Evolutionary conservation across 2,888 invertebrate genomes (phyloP).

Genomic region (Bursaphelenchus okinawaensis): DNA sequence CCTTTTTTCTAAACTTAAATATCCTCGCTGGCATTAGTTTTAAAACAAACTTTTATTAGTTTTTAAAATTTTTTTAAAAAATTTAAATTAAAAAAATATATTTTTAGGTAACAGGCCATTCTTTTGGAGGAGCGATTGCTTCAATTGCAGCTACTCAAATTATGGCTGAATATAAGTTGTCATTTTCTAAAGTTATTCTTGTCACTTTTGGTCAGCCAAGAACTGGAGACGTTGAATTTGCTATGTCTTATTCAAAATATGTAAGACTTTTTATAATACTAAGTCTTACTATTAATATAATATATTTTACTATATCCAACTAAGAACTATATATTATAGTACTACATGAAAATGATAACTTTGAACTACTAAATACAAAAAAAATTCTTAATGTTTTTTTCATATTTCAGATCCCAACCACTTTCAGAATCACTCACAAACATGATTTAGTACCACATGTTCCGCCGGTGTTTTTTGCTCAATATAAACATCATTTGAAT

Average conservation of each 20-base stretch:
- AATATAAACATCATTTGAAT: slow-evolving; percentile 38
- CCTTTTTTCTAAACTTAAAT: too few relatives aligned
- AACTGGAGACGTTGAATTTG: slow-evolving; percentile 38
- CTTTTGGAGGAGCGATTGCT: slow-evolving; percentile 9
- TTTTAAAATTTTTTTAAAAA: not conserved
- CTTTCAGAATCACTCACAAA: slow-evolving; percentile 35
- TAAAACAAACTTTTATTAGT: too few relatives aligned
- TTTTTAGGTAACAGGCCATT: not conserved
- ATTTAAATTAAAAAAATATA: not conserved
- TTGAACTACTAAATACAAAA: too few relatives aligned
- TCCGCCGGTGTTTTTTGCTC: slow-evolving; percentile 36
- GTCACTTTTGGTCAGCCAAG: slow-evolving; percentile 47
- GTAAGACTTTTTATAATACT: too few relatives aligned
- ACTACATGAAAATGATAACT: too few relatives aligned
- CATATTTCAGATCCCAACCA: slow-evolving; percentile 29
- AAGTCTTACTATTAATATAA: too few relatives aligned
- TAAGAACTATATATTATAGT: too few relatives aligned
- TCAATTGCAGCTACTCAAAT: slow-evolving; percentile 14
- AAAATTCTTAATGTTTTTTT: too few relatives aligned
- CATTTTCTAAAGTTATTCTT: slow-evolving; percentile 22
- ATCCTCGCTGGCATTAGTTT: too few relatives aligned
- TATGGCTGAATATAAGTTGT: not conserved
- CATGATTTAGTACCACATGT: slow-evolving; percentile 42
- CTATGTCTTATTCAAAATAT: too few relatives aligned
- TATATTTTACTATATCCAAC: too few relatives aligned